phyloP scores from a whole-genome alignment of 2,797 vertebrate species.

The Oceanodroma leucorhoa region DNA sequence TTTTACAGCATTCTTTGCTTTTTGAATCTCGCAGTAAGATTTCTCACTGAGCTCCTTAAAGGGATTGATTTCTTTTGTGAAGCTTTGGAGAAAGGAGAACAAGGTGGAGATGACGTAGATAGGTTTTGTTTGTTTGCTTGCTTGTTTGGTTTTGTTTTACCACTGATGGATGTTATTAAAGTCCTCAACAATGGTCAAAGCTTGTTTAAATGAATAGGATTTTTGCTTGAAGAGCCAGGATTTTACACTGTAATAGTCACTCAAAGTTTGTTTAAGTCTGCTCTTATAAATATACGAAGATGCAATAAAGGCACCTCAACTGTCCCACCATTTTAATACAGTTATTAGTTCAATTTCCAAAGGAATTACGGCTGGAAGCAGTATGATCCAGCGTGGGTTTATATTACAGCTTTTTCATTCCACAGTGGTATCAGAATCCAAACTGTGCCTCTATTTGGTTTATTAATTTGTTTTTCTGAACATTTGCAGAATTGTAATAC shows the following conservation, averaged over 20 bases:
- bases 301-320: background rate
- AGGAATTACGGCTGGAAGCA: slow-evolving; percentile 33
- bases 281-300: background rate
- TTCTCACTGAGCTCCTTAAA: background rate
- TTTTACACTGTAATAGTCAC: background rate
- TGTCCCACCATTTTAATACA: background rate
- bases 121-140: background rate
- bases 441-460: slow-evolving; percentile 26
- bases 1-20: background rate
- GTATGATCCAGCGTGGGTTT: background rate
- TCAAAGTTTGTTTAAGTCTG: slow-evolving; percentile 8
- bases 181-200: background rate
- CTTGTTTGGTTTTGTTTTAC: background rate
- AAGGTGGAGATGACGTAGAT: background rate
- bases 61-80: background rate
- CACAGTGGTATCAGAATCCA: slow-evolving; percentile 28
- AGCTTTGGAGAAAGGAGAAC: background rate
- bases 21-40: background rate
- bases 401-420: slow-evolving; percentile 30
- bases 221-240: background rate
- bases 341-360: slow-evolving; percentile 8
- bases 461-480: slow-evolving; percentile 65
- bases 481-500: slow-evolving; percentile 35
- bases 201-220: background rate
- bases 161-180: background rate